Conservation (phyloP, 2,113 vertebrate genomes). For the Neopipo cinnamomea region DNA sequence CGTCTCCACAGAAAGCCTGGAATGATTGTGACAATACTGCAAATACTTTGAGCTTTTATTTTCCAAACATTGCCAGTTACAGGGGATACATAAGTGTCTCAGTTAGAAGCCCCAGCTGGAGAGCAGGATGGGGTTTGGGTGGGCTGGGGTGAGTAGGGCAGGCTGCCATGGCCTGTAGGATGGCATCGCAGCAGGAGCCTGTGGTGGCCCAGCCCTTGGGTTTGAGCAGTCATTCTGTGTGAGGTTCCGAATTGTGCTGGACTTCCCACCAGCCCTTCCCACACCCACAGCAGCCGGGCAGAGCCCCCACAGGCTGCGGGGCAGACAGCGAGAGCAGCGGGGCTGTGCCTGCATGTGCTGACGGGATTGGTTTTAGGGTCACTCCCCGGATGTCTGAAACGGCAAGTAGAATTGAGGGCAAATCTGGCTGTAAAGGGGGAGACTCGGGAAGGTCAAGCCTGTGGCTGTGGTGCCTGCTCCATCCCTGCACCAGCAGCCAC, state of each 20-base stretch:
- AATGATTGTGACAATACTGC: neutral
- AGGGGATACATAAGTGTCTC: neutral
- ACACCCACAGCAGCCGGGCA: rapidly evolving
- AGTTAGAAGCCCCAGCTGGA: neutral
- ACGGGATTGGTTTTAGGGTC: neutral
- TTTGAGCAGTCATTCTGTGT: neutral
- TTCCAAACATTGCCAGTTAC: neutral
- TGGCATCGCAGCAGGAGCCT: neutral
- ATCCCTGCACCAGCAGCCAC: neutral
- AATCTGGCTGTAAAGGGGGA: rapidly evolving
- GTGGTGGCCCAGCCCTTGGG: neutral
- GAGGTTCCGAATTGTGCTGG: neutral
- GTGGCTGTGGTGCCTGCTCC: neutral
- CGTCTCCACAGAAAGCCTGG: neutral
- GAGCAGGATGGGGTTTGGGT: neutral
- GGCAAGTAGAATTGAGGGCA: neutral
- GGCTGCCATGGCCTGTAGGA: rapidly evolving
- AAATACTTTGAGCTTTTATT: neutral
- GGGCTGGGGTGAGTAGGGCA: neutral
- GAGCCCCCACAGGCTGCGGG: neutral
- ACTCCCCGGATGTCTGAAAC: neutral
- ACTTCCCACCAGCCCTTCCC: neutral
- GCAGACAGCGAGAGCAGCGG: rapidly evolving
- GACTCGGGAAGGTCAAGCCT: neutral
- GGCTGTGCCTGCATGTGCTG: neutral